Conservation (phyloP, 2,113 vertebrate species). For the Octodon degus region DNA sequence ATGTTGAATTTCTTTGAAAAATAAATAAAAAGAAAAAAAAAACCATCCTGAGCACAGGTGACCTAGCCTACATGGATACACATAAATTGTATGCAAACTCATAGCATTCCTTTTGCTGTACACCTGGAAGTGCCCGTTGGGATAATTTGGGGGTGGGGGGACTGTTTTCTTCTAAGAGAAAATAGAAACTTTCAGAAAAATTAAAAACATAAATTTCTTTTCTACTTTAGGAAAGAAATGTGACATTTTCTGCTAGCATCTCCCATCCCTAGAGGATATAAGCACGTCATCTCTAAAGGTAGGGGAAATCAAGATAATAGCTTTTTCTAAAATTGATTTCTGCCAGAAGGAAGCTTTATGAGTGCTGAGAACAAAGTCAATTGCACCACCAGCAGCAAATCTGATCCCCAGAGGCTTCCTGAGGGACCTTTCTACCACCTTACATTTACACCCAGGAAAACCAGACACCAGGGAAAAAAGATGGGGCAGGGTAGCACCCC, state of each 20-base stretch:
- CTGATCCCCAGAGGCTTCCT: background rate
- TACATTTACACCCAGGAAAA: background rate
- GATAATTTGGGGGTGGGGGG: constrained; percentile 21
- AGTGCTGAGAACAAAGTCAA: constrained; percentile 29
- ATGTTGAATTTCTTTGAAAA: constrained; percentile 56
- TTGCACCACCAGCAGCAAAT: constrained; percentile 1
- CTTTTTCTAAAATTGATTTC: constrained; percentile 72
- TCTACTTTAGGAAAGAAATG: constrained; percentile 48
- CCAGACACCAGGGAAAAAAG: background rate
- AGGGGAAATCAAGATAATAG: constrained; percentile 63
- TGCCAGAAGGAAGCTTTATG: constrained; percentile 64
- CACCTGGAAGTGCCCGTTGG: constrained; percentile 60
- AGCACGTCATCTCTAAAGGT: constrained; percentile 59
- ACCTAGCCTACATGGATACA: background rate
- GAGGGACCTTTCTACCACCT: background rate
- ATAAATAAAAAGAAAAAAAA: background rate
- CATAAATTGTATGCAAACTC: constrained; percentile 38
- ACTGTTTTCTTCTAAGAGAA: constrained; percentile 53
- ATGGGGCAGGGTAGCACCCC: background rate
- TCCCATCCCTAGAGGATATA: constrained; percentile 62
- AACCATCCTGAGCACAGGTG: background rate
- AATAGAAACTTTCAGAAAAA: constrained; percentile 73
- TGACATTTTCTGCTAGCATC: constrained; percentile 70
- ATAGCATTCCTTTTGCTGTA: constrained; percentile 55
- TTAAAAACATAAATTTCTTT: constrained; percentile 67